Evolutionary conservation across 1,140 invertebrate species (phyloP).

Genomic region (Agrilus planipennis): DNA sequence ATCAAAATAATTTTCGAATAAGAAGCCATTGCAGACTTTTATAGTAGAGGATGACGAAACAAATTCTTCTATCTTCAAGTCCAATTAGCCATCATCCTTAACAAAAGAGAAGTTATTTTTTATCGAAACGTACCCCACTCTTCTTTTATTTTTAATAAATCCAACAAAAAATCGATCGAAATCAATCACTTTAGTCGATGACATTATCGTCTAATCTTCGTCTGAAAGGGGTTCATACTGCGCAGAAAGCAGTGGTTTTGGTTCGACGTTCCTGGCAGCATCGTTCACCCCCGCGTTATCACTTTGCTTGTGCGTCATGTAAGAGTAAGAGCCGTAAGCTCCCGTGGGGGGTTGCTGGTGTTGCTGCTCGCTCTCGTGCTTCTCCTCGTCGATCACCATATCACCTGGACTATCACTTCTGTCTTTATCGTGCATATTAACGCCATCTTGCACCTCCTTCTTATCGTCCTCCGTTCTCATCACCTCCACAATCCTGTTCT

Average conservation of each 20-base stretch:
- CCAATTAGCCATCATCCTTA: too few relatives aligned
- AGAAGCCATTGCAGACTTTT: too few relatives aligned
- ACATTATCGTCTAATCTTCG: slow-evolving; percentile 64
- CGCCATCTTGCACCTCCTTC: slow-evolving; percentile 23
- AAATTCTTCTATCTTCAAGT: too few relatives aligned
- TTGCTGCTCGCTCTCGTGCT: slow-evolving; percentile 30
- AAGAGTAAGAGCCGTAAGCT: slow-evolving; percentile 31
- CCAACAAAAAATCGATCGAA: slow-evolving; percentile 1
- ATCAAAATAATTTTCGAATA: too few relatives aligned
- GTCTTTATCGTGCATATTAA: slow-evolving; percentile 31
- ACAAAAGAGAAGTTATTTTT: too few relatives aligned
- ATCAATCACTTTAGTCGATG: too few relatives aligned
- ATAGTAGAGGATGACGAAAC: too few relatives aligned
- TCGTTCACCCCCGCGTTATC: slow-evolving; percentile 30
- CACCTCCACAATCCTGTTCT: slow-evolving; percentile 81
- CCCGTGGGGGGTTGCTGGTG: slow-evolving; percentile 25
- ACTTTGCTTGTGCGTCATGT: slow-evolving; percentile 32
- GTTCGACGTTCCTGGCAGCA: slow-evolving; percentile 45
- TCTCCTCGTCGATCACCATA: slow-evolving; percentile 47
- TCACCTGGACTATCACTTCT: slow-evolving; percentile 44
- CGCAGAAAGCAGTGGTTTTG: slow-evolving; percentile 66
- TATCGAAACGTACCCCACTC: not conserved
- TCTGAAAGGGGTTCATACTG: slow-evolving; percentile 81
- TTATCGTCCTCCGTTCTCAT: slow-evolving; percentile 75
- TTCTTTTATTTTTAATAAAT: not conserved